Conservation (phyloP, 2,888 invertebrate genomes). For the Oligia strigilis region DNA sequence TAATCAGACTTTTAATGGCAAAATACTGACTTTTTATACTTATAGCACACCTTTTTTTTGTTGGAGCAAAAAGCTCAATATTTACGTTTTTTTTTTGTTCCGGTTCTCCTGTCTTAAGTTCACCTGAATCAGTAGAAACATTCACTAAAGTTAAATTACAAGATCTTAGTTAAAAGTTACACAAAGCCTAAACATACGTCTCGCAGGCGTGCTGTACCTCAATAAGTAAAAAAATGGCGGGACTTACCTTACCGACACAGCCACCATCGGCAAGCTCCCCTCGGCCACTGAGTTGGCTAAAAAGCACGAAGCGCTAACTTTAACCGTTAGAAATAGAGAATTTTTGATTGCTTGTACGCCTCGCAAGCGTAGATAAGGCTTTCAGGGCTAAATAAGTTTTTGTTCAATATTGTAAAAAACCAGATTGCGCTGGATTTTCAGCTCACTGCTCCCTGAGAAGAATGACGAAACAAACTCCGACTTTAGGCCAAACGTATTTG, state of each 20-base stretch:
- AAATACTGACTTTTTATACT: neutral
- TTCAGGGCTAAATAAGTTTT: neutral
- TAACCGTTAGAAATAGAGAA: neutral
- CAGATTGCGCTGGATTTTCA: neutral
- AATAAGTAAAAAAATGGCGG: neutral
- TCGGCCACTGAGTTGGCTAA: neutral
- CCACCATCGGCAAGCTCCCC: too few relatives aligned
- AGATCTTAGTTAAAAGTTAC: neutral
- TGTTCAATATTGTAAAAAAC: neutral
- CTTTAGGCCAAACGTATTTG: neutral
- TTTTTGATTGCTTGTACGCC: neutral
- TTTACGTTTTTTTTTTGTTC: neutral
- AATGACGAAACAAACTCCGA: neutral
- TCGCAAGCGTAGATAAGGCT: neutral
- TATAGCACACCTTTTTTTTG: neutral
- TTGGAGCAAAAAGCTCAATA: neutral
- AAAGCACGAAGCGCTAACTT: neutral
- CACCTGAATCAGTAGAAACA: neutral
- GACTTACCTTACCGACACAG: neutral
- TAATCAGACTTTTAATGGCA: neutral
- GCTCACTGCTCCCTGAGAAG: neutral
- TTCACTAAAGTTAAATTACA: neutral
- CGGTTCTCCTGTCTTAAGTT: neutral
- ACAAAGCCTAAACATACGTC: slow-evolving; percentile 4
- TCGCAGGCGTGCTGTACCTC: neutral